These are phyloP conservation scores for Cuculus canorus DNA, from an alignment of 2,797 vertebrate genomes.

Conservation along the genomic window DNA sequence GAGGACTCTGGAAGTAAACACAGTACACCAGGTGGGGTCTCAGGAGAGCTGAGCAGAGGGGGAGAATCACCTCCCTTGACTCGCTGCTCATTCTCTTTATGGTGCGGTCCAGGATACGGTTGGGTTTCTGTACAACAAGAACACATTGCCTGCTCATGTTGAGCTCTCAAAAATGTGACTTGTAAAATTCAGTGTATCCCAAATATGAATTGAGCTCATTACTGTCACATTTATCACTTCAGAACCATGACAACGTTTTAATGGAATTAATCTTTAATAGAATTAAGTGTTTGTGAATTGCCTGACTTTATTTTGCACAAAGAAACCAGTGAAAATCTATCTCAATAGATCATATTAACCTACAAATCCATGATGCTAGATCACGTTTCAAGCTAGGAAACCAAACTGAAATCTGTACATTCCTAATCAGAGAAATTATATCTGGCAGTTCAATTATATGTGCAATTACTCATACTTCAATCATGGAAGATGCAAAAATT, in stretches of 20 bases:
- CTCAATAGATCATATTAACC: slow-evolving; percentile 38
- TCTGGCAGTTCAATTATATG: slow-evolving; percentile 68
- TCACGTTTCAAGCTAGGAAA: slow-evolving; percentile 40
- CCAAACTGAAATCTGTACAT: slow-evolving; percentile 47
- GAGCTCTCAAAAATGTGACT: neutral
- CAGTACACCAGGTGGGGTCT: too few relatives aligned
- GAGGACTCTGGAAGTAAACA: too few relatives aligned
- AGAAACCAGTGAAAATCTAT: slow-evolving; percentile 43
- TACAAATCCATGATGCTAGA: slow-evolving; percentile 40
- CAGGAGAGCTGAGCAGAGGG: too few relatives aligned
- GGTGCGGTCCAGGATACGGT: too few relatives aligned
- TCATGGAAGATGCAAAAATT: slow-evolving; percentile 34
- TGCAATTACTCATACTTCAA: slow-evolving; percentile 64
- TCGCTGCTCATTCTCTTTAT: too few relatives aligned
- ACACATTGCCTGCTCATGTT: too few relatives aligned
- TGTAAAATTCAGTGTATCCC: neutral
- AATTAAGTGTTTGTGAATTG: slow-evolving; percentile 40
- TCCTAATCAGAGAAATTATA: slow-evolving; percentile 63
- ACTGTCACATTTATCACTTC: slow-evolving; percentile 19
- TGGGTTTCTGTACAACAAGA: too few relatives aligned
- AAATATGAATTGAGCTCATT: neutral
- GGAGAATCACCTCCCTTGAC: too few relatives aligned
- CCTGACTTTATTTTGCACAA: slow-evolving; percentile 15
- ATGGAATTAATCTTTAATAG: slow-evolving; percentile 51
- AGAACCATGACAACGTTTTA: slow-evolving; percentile 23